These are phyloP conservation scores for Heliocidaris erythrogramma DNA, from an alignment of 35 echinoderm and acorn worm species.

Conservation along the genomic window DNA sequence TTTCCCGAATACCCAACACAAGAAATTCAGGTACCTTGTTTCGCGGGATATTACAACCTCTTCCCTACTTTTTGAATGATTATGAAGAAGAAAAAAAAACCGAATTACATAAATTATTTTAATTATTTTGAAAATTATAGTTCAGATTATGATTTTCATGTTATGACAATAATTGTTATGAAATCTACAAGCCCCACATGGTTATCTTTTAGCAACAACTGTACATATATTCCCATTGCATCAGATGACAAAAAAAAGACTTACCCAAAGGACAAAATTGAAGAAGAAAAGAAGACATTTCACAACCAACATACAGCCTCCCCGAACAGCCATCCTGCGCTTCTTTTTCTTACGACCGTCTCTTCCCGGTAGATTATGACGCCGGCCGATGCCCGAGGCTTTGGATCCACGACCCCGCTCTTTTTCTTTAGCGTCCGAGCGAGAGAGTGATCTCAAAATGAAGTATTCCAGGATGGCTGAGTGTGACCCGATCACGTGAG, in stretches of 20 bases:
- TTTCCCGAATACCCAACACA: no score
- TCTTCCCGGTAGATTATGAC: neutral
- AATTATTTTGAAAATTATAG: no score
- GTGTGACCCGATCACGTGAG: neutral
- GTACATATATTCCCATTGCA: no score
- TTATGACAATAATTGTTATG: no score
- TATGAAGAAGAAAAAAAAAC: no score
- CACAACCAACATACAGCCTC: conserved; percentile 69
- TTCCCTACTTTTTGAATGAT: no score
- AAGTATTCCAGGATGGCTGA: conserved; percentile 41
- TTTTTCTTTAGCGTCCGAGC: conserved; percentile 28
- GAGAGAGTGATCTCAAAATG: conserved; percentile 31
- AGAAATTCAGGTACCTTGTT: no score
- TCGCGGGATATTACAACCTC: no score
- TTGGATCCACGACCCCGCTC: conserved; percentile 35
- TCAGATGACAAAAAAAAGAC: conserved; percentile 18
- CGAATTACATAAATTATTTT: no score
- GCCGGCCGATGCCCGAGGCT: conserved; percentile 13
- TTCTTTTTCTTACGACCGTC: conserved; percentile 45
- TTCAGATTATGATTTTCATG: no score
- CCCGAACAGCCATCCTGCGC: conserved; percentile 65
- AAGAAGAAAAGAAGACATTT: conserved; percentile 75
- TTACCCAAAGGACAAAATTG: conserved; percentile 78
- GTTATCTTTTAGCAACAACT: no score
- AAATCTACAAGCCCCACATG: no score